Evolutionary conservation across 2,888 invertebrate species (phyloP).

Genomic region (Embidobia sp.): DNA sequence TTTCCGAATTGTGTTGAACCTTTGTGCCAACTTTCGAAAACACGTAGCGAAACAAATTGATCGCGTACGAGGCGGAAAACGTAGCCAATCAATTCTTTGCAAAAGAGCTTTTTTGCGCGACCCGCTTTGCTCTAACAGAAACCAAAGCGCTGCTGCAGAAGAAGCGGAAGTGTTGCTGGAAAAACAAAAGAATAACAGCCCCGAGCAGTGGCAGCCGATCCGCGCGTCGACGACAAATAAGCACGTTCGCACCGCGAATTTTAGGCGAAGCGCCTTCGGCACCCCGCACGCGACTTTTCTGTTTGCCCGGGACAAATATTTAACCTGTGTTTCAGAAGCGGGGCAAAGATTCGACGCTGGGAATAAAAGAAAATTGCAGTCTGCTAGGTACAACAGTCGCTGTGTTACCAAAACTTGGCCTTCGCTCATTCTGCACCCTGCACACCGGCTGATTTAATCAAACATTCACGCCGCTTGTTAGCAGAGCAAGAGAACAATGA

Average conservation of each 20-base stretch:
- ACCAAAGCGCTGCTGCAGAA: no score
- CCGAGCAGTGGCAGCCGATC: neutral
- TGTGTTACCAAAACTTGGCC: constrained; percentile 19
- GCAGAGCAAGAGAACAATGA: constrained; percentile 28
- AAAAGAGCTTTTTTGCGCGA: no score
- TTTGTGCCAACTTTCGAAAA: no score
- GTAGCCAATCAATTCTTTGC: no score
- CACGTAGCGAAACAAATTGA: no score
- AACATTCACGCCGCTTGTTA: constrained; percentile 41
- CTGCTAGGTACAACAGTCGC: neutral
- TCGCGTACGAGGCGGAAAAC: no score
- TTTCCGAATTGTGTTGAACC: no score
- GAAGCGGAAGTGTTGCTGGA: no score
- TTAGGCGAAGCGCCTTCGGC: constrained; percentile 47
- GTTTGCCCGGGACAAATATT: constrained; percentile 42
- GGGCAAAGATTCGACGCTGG: constrained; percentile 7
- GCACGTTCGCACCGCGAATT: constrained; percentile 42
- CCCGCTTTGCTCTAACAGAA: no score
- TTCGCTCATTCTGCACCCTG: constrained; percentile 9
- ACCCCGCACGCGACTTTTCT: constrained; percentile 31
- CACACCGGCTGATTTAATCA: constrained; percentile 37
- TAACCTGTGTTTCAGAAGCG: constrained; percentile 34
- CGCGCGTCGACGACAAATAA: constrained; percentile 20
- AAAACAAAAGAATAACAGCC: neutral
- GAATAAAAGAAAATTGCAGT: constrained; percentile 29